These are phyloP conservation scores for Drosophila ogumai DNA, from an alignment of 1,140 invertebrate species.

Conservation along the genomic window DNA sequence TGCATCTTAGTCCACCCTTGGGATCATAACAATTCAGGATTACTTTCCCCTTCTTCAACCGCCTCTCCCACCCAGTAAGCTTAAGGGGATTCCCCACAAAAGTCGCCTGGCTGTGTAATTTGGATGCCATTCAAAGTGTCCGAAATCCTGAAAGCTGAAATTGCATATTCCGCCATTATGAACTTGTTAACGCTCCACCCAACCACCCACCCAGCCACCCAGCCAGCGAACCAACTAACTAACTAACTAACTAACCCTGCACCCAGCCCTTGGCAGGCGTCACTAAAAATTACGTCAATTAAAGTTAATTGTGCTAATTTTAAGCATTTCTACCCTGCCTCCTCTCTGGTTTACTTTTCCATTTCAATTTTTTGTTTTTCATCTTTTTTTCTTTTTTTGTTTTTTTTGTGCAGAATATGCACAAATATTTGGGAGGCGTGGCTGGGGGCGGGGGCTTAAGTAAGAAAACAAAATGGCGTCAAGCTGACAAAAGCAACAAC, in stretches of 20 bases:
- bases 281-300: slow-evolving; percentile 79
- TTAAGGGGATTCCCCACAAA: slow-evolving; percentile 11
- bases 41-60: neutral
- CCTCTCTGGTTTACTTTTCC: slow-evolving; percentile 35
- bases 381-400: neutral
- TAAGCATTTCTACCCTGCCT: slow-evolving; percentile 30
- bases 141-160: slow-evolving; percentile 54
- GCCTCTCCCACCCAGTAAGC: neutral
- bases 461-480: slow-evolving; percentile 73
- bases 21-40: slow-evolving; percentile 16
- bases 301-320: slow-evolving; percentile 81
- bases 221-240: slow-evolving; percentile 1
- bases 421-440: slow-evolving; percentile 54
- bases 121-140: slow-evolving; percentile 68
- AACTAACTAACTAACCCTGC: neutral
- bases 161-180: slow-evolving; percentile 72
- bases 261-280: slow-evolving; percentile 11
- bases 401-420: slow-evolving; percentile 62
- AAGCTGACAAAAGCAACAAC: slow-evolving; percentile 58
- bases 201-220: slow-evolving; percentile 11
- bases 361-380: slow-evolving; percentile 12
- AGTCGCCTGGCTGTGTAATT: slow-evolving; percentile 35
- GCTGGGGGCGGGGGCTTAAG: slow-evolving; percentile 44
- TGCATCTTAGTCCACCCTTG: neutral
- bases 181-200: slow-evolving; percentile 66